phyloP scores from a whole-genome alignment of 2,888 invertebrate species.

The Troglohyphantes excavatus region DNA sequence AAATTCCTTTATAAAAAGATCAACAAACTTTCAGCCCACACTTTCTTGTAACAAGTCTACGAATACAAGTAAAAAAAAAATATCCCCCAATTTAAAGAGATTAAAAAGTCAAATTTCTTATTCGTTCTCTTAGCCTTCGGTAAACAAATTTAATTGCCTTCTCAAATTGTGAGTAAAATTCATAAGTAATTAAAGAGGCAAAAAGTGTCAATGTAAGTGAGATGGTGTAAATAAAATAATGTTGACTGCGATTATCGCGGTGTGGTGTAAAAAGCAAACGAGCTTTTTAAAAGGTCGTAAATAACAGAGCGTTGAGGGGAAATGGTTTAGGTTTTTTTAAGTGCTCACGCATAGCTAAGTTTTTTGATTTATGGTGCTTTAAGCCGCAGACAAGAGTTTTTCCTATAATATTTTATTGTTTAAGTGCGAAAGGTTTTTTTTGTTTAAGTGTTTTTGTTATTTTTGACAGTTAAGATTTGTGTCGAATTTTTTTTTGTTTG shows the following conservation, averaged over 20 bases:
- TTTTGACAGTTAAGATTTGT: too few relatives aligned
- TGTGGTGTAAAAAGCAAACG: conserved; percentile 14
- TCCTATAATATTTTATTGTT: background rate
- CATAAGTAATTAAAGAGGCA: conserved; percentile 45
- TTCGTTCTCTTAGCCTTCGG: background rate
- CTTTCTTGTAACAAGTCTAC: background rate
- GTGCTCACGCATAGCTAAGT: conserved; percentile 39
- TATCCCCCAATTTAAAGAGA: conserved; percentile 1
- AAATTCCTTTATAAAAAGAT: conserved; percentile 4
- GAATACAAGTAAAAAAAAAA: conserved; percentile 33
- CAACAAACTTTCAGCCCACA: background rate
- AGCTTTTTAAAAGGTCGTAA: conserved; percentile 54
- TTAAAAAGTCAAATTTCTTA: conserved; percentile 33
- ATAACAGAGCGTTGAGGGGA: conserved; percentile 21
- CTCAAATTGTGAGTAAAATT: conserved; percentile 39
- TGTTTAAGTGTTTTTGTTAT: background rate
- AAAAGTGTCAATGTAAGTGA: background rate
- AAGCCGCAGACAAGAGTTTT: conserved; percentile 13
- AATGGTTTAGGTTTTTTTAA: conserved; percentile 17
- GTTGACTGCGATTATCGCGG: background rate
- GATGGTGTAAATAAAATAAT: conserved; percentile 7
- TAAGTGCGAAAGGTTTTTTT: background rate
- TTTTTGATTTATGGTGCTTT: conserved; percentile 38
- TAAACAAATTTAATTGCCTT: conserved; percentile 52
- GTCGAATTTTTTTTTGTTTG: too few relatives aligned